These are phyloP conservation scores for Marisa cornuarietis DNA, from an alignment of 1,140 invertebrate genomes.

Conservation along the genomic window DNA sequence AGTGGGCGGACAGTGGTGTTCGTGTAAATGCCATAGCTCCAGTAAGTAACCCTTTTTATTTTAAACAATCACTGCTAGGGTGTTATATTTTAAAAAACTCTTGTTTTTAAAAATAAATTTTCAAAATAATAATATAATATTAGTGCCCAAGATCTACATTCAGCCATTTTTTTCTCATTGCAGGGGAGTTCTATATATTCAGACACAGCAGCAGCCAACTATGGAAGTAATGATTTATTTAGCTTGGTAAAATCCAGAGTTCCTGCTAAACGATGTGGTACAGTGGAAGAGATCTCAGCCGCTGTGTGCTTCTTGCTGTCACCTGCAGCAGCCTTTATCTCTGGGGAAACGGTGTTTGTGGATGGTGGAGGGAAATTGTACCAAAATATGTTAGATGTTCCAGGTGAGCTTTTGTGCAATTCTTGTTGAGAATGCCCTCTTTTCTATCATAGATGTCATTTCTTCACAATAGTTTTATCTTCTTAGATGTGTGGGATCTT, in stretches of 20 bases:
- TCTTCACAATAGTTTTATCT: background rate
- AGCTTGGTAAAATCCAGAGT: constrained; percentile 42
- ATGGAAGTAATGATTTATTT: constrained; percentile 63
- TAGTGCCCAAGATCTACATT: background rate
- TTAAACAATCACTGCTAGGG: background rate
- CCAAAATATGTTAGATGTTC: constrained; percentile 36
- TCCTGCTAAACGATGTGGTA: constrained; percentile 65
- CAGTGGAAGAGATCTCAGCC: constrained; percentile 65
- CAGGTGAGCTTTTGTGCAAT: constrained; percentile 37
- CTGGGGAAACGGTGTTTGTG: constrained; percentile 67
- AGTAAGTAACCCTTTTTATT: constrained; percentile 49
- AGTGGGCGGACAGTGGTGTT: constrained; percentile 69
- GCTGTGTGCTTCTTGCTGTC: constrained; percentile 69
- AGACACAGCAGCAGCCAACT: constrained; percentile 67
- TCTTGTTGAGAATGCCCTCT: no score
- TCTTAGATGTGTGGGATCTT: no score
- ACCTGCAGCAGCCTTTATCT: constrained; percentile 68
- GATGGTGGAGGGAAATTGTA: constrained; percentile 66
- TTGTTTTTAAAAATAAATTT: background rate
- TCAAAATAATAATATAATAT: background rate
- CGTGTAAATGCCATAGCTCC: constrained; percentile 69
- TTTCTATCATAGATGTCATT: background rate
- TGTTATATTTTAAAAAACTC: background rate
- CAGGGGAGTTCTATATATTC: constrained; percentile 65
- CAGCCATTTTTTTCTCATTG: constrained; percentile 12